Percentiles rank a stretch among this genome's conserved stretches.
Conservation (phyloP, 23 tunicate species). For the Styela clava region DNA sequence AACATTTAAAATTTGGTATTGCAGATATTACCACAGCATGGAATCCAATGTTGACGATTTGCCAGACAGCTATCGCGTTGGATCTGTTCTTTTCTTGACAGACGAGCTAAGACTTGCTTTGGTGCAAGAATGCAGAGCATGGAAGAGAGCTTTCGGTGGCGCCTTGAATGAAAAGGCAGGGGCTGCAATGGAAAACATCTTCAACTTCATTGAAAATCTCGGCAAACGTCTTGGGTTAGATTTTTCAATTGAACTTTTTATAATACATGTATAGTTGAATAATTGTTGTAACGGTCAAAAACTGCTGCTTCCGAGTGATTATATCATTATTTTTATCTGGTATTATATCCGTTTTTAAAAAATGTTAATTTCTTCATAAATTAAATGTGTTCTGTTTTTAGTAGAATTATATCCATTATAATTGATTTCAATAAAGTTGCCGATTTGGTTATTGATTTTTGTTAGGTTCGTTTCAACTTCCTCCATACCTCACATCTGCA, state of each 20-base stretch:
- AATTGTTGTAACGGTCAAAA: not conserved
- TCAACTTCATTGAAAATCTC: conserved; percentile 84
- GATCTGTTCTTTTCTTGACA: conserved; percentile 88
- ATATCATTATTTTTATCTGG: no score
- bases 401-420: no score
- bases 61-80: conserved; percentile 81
- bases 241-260: not conserved
- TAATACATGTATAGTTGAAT: no score
- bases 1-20: no score
- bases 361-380: no score
- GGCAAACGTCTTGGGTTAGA: conserved; percentile 73
- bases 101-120: conserved; percentile 86
- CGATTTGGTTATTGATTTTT: no score
- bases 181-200: conserved; percentile 70
- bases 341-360: no score
- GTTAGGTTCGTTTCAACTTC: no score
- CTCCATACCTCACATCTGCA: no score
- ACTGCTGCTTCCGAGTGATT: not conserved
- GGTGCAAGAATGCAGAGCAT: conserved; percentile 86
- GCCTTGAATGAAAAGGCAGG: conserved; percentile 97
- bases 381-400: no score
- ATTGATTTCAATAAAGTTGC: no score
- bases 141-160: conserved; percentile 96
- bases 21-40: conserved; percentile 80
- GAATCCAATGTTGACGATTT: conserved; percentile 88